phyloP scores from a whole-genome alignment of 2,888 invertebrate genomes.

The Harpalus rufipes region DNA sequence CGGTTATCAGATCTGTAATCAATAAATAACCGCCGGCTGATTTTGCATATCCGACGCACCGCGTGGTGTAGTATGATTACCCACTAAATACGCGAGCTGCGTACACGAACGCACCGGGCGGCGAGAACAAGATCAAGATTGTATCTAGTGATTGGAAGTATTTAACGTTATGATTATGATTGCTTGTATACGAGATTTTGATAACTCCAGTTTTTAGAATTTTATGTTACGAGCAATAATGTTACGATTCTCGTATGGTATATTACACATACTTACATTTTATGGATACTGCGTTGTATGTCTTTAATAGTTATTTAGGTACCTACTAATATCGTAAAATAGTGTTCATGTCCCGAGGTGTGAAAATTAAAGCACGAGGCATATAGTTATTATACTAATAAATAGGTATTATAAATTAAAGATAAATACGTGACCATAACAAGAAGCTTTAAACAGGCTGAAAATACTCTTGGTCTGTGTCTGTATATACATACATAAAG shows the following conservation, averaged over 20 bases:
- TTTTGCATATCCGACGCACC: slow-evolving; percentile 48
- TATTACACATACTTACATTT: not conserved
- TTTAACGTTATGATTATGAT: slow-evolving; percentile 10
- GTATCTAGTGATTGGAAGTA: slow-evolving; percentile 20
- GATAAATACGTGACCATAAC: too few relatives aligned
- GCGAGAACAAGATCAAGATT: slow-evolving; percentile 16
- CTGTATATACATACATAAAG: too few relatives aligned
- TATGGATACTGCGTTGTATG: not conserved
- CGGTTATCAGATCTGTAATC: slow-evolving; percentile 66
- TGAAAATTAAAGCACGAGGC: too few relatives aligned
- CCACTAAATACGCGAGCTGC: slow-evolving; percentile 19
- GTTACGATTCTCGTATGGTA: not conserved
- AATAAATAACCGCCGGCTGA: slow-evolving; percentile 62
- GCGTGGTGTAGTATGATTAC: slow-evolving; percentile 13
- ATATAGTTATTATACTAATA: too few relatives aligned
- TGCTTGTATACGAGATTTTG: not conserved
- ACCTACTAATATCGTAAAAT: too few relatives aligned
- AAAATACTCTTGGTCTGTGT: too few relatives aligned
- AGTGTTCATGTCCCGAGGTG: too few relatives aligned
- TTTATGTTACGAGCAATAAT: not conserved
- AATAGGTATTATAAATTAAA: too few relatives aligned
- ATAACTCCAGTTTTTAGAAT: not conserved
- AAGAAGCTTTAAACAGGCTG: too few relatives aligned
- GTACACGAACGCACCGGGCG: slow-evolving; percentile 14
- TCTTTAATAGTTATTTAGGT: too few relatives aligned